Evolutionary conservation across 2,797 vertebrate species (phyloP), one percentile per base, ranked within the genome.

Genomic region (Girardinus metallicus): DNA sequence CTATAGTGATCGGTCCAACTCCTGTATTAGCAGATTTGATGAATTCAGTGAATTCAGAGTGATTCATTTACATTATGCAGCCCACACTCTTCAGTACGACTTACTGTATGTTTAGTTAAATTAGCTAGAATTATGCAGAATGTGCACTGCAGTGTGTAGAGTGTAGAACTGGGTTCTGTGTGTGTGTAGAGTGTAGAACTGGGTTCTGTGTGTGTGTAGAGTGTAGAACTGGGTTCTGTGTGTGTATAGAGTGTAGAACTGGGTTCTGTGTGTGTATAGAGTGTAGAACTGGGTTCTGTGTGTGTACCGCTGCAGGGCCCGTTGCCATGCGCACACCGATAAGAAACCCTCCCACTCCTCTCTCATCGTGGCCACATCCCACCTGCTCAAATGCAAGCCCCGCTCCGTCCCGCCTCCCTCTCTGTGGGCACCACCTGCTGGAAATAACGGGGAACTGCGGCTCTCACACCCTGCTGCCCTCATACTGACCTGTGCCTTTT

Each of bases 391-490:
- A 55, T 66, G 46, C 31, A 9, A 29, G 75, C 46, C 46, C 75
- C 29, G 47, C 64, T 64, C 79, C 47, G 41, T 2, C 31, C 81
- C 74, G 29, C 75, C 73, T 79, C 26, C 13, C 26, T 31, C 78
- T 66, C 11, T 31, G 9, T 82, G 82, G 77, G 88, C 81, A 93
- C 88, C 94, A 85, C 87, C 92, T 83, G 85, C 89, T 72, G 94
- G 89, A 31, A 5, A 2, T 0, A 0, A 3, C n/a, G 3, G 29
- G 75, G 0, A 79, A 73, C 88, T 84, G 5, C 87, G 85, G 11
- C 44, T 34, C 8, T 53, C 5, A n/a, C 0, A 4, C 49, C 39
- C 36, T 4, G 23, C 80, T 93, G 91, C 79, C 90, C 87, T 91
- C 85, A 47, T 41, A 34, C 78, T 88, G 89, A 92, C 90, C 92